phyloP scores from a whole-genome alignment of 1,140 invertebrate genomes.

The Danaus plexippus region DNA sequence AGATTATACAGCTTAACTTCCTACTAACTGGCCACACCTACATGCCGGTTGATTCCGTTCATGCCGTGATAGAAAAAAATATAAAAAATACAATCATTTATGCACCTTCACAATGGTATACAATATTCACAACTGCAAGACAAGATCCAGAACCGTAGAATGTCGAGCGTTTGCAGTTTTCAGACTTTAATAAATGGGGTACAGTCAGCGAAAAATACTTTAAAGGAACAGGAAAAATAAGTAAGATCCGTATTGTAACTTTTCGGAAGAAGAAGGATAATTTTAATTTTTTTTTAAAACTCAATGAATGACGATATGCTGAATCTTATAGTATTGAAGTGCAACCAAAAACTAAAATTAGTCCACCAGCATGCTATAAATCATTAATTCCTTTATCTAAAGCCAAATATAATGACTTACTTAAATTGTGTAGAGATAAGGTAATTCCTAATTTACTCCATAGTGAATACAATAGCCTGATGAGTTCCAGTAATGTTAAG shows the following conservation, averaged over 20 bases:
- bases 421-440: conserved; percentile 17
- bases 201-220: conserved; percentile 15
- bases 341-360: conserved; percentile 7
- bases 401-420: conserved; percentile 19
- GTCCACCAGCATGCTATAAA: conserved; percentile 7
- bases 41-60: conserved; percentile 17
- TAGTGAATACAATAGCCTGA: conserved; percentile 16
- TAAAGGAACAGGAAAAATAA: conserved; percentile 16
- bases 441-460: conserved; percentile 13
- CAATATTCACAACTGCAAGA: conserved; percentile 5
- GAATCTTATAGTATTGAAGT: conserved; percentile 11
- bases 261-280: conserved; percentile 15
- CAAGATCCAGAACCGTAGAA: conserved; percentile 12
- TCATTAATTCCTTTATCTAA: conserved; percentile 13
- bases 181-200: conserved; percentile 19
- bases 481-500: conserved; percentile 8
- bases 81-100: conserved; percentile 25
- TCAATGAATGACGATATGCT: conserved; percentile 11
- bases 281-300: conserved; percentile 10
- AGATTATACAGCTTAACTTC: conserved; percentile 9
- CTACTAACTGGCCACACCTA: conserved; percentile 25
- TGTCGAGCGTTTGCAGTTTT: conserved; percentile 10
- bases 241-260: conserved; percentile 17
- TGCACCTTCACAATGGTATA: conserved; percentile 33
- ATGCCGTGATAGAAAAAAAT: conserved; percentile 16